phyloP scores from a whole-genome alignment of 2,797 vertebrate genomes.

The Uromys caudimaculatus region DNA sequence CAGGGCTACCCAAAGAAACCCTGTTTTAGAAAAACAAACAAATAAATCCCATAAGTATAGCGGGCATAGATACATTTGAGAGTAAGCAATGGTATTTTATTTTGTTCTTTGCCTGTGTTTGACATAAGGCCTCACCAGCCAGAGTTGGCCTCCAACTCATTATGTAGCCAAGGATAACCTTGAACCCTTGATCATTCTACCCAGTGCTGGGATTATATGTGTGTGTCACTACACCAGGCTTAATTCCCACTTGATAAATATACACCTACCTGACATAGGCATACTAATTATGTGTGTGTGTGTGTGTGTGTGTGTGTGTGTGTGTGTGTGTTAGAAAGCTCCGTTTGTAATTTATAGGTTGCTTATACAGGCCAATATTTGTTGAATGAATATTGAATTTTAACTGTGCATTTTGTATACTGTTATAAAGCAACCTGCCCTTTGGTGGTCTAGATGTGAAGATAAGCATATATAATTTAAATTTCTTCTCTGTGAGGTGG shows the following conservation, averaged over 20 bases:
- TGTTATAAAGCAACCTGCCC: background rate
- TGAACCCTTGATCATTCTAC: background rate
- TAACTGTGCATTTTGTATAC: background rate
- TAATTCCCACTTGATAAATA: background rate
- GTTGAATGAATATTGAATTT: background rate
- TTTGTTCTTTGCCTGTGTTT: background rate
- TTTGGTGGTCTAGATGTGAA: constrained; percentile 18
- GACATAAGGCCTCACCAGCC: background rate
- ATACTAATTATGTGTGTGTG: background rate
- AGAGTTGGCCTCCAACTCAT: background rate
- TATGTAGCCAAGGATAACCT: background rate
- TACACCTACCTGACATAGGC: background rate
- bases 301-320: no score
- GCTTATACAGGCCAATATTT: background rate
- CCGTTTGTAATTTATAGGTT: background rate
- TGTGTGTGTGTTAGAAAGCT: background rate
- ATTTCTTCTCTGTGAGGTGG: background rate
- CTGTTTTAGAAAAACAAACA: background rate
- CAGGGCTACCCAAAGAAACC: background rate
- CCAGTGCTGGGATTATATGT: background rate
- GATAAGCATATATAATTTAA: constrained; percentile 24
- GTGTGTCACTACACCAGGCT: background rate
- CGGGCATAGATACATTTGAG: background rate
- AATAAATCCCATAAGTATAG: background rate
- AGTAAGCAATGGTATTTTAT: background rate